Conservation (phyloP, 2,888 invertebrate species). For the Trachelus tabidus region DNA sequence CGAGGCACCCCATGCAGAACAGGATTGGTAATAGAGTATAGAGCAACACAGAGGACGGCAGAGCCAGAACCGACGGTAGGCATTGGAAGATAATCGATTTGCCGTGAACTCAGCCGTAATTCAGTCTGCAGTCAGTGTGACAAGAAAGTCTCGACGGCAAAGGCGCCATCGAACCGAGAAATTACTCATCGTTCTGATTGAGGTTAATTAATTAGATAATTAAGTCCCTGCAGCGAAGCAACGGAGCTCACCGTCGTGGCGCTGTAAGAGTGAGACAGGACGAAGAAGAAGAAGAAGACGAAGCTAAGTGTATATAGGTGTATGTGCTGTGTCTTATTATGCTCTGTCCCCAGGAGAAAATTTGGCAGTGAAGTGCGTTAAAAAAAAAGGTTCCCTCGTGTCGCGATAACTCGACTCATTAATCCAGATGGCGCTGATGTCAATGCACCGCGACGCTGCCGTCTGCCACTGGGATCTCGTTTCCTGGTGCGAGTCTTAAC, state of each 20-base stretch:
- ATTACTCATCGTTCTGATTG: conserved; percentile 67
- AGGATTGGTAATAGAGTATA: not conserved
- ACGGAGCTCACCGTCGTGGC: conserved; percentile 28
- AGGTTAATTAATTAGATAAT: conserved; percentile 67
- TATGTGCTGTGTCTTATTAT: not conserved
- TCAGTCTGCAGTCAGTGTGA: conserved; percentile 61
- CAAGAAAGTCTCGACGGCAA: conserved; percentile 63
- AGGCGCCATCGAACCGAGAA: conserved; percentile 65
- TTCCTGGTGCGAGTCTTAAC: conserved; percentile 45
- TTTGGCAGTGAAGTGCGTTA: conserved; percentile 38
- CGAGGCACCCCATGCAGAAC: not conserved
- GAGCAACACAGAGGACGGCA: not conserved
- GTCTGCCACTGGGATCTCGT: conserved; percentile 7
- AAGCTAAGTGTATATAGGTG: not conserved
- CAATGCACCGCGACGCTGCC: conserved; percentile 30
- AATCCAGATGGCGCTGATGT: conserved; percentile 37
- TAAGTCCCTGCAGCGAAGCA: conserved; percentile 54
- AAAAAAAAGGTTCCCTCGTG: conserved; percentile 29
- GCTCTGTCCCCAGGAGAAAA: conserved; percentile 17
- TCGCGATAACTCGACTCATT: conserved; percentile 40
- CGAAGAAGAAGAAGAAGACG: not conserved
- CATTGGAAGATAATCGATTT: conserved; percentile 63
- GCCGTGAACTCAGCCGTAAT: conserved; percentile 64
- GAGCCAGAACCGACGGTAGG: conserved; percentile 21
- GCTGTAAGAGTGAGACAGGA: not conserved